Conservation (phyloP, 2,888 invertebrate genomes). For the Volucella inanis region DNA sequence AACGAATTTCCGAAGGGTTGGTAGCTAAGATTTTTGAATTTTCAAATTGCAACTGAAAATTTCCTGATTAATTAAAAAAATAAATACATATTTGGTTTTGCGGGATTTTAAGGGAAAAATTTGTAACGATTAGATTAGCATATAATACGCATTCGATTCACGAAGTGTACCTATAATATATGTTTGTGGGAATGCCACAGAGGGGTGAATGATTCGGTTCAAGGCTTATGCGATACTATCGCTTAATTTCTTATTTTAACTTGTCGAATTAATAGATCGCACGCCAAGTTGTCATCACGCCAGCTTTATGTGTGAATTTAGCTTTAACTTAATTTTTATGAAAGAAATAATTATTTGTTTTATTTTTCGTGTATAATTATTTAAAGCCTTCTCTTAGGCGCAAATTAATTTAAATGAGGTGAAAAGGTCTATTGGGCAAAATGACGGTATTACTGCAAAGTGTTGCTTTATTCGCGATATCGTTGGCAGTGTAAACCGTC, state of each 20-base stretch:
- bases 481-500: too few relatives aligned
- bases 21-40: conserved; percentile 53
- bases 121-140: background rate
- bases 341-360: too few relatives aligned
- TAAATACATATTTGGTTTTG: background rate
- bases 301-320: background rate
- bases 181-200: background rate
- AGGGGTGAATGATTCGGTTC: background rate
- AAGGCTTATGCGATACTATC: background rate
- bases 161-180: background rate
- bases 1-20: conserved; percentile 53
- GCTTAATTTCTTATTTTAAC: background rate
- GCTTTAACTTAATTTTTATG: background rate
- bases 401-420: too few relatives aligned
- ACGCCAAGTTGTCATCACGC: conserved; percentile 48
- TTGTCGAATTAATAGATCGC: background rate
- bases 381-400: too few relatives aligned
- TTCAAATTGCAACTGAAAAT: conserved; percentile 15
- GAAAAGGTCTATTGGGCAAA: too few relatives aligned
- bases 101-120: background rate
- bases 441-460: too few relatives aligned
- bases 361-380: background rate
- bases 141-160: conserved; percentile 1
- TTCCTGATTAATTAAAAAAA: background rate
- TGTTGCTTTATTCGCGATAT: too few relatives aligned